These are phyloP conservation scores for Malacoraja senta DNA, from an alignment of 2,797 vertebrate genomes.

Conservation along the genomic window DNA sequence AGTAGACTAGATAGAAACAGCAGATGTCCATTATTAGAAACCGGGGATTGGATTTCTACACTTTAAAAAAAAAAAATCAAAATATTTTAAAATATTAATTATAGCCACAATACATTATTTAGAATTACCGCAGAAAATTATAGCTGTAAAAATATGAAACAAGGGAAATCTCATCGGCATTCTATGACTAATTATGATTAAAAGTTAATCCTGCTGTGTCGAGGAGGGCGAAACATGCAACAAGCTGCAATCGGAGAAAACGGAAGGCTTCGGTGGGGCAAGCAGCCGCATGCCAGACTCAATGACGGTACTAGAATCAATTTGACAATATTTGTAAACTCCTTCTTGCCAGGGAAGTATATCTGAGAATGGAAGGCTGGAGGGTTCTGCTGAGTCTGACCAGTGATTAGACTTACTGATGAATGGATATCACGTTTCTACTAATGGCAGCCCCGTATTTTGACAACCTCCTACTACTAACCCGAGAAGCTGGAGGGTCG, in stretches of 20 bases:
- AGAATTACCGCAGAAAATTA: not conserved
- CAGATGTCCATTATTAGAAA: not conserved
- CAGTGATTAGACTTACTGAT: slow-evolving; percentile 72
- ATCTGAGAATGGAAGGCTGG: slow-evolving; percentile 45
- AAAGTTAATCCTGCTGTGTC: not conserved
- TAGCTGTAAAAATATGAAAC: not conserved
- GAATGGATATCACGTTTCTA: slow-evolving; percentile 82
- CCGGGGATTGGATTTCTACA: not conserved
- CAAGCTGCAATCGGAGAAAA: not conserved
- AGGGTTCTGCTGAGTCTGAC: slow-evolving; percentile 55
- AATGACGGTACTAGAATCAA: slow-evolving; percentile 58
- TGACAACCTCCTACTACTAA: slow-evolving; percentile 83
- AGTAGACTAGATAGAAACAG: not conserved
- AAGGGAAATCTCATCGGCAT: not conserved
- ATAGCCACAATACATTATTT: not conserved
- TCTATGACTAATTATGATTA: not conserved
- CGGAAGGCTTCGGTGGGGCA: not conserved
- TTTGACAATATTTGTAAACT: slow-evolving; percentile 82
- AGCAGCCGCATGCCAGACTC: slow-evolving; percentile 53
- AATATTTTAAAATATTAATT: not conserved
- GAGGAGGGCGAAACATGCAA: not conserved
- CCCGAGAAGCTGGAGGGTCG: slow-evolving; percentile 70
- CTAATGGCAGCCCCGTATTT: slow-evolving; percentile 82
- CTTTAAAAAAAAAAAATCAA: not conserved
- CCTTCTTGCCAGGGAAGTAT: slow-evolving; percentile 66